phyloP scores from a whole-genome alignment of 2,113 vertebrate species.

The Percopsis transmontana region DNA sequence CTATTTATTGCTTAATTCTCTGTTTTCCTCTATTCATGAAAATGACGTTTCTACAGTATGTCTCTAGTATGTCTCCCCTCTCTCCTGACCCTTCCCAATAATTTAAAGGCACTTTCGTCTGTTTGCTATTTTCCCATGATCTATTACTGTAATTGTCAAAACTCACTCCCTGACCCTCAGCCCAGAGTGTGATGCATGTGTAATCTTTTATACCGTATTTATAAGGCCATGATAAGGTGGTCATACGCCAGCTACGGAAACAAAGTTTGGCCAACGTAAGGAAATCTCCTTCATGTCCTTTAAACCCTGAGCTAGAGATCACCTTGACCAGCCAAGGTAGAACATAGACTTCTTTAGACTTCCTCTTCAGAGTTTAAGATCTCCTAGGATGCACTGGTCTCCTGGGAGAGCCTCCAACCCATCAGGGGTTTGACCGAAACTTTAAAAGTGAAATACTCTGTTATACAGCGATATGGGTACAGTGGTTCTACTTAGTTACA shows the following conservation, averaged over 20 bases:
- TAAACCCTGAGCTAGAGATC: constrained; percentile 25
- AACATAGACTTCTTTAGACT: too few species aligned
- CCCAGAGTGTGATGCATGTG: constrained; percentile 36
- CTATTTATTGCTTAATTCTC: background rate
- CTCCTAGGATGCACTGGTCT: too few species aligned
- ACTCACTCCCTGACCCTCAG: constrained; percentile 12
- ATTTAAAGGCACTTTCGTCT: constrained; percentile 10
- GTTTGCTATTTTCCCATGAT: constrained; percentile 28
- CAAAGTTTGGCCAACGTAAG: constrained; percentile 6
- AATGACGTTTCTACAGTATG: background rate
- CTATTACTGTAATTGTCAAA: constrained; percentile 8
- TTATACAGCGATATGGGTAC: too few species aligned
- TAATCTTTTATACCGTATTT: constrained; percentile 54
- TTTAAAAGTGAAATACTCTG: too few species aligned
- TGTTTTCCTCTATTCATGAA: background rate
- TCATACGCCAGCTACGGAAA: background rate
- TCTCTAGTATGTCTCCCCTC: constrained; percentile 18
- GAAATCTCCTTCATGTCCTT: constrained; percentile 24
- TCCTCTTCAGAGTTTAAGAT: too few species aligned
- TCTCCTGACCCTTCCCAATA: constrained; percentile 29
- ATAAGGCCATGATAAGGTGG: constrained; percentile 55
- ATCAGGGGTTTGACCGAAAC: too few species aligned
- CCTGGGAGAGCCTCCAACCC: too few species aligned
- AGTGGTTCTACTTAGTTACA: too few species aligned
- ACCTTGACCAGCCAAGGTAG: constrained; percentile 37